These are phyloP conservation scores for Budorcas taxicolor DNA, from an alignment of 2,113 vertebrate genomes.

Conservation along the genomic window DNA sequence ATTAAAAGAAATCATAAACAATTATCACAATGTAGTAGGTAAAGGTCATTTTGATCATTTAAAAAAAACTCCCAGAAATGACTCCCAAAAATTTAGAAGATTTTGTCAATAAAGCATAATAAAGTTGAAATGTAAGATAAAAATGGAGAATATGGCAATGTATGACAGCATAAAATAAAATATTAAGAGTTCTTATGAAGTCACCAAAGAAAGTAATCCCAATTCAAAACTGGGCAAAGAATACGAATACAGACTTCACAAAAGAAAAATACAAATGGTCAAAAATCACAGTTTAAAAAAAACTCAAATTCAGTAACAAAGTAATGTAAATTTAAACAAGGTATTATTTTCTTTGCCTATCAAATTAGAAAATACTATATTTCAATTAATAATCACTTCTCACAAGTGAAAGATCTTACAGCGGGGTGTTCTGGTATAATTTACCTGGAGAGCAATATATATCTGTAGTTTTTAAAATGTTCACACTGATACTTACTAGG, in stretches of 20 bases:
- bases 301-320: background rate
- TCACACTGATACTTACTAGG: background rate
- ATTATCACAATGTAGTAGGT: background rate
- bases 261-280: background rate
- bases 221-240: background rate
- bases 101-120: background rate
- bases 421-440: background rate
- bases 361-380: background rate
- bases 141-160: background rate
- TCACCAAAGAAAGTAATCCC: background rate
- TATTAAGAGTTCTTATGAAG: background rate
- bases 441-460: background rate
- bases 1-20: background rate
- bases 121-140: background rate
- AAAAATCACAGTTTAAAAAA: background rate
- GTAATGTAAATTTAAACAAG: background rate
- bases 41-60: background rate
- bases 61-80: background rate
- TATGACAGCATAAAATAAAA: background rate
- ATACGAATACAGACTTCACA: background rate
- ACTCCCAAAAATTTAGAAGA: background rate
- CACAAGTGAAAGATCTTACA: background rate
- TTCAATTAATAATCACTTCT: background rate
- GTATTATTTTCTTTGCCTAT: background rate
- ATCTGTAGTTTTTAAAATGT: background rate